Evolutionary conservation across 2,797 vertebrate genomes (phyloP), one percentile per base, ranked within the genome.

Genomic region (Ceryle rudis): DNA sequence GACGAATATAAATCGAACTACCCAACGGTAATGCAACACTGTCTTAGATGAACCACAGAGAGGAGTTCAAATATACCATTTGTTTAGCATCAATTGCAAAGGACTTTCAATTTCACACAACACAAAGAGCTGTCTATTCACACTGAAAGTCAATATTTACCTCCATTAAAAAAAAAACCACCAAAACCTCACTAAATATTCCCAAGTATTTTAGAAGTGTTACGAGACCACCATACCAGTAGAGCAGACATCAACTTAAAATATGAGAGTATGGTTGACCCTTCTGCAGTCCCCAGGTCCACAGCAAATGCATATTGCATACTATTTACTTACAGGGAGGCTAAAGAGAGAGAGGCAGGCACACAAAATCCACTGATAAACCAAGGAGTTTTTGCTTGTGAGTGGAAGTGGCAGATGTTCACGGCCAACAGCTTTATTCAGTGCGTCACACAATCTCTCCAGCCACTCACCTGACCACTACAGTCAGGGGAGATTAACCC

Each of bases 381-480:
- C 12, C 9, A n/a, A 60, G 86, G 31, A 35, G 46, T 18, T 52
- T 80, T 89, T 58, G 6, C 19, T 42, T 51, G 12, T 29, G 49
- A 66, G 25, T 33, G 18, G 54, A 62, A 49, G 8, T 3, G 13
- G 13, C 1, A 2, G 70, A 78, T 0, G 0, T 5, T 25, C 23
- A 35, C n/a, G 28, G 46, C 1, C 1, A 69, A 71, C 41, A 80
- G 41, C 10, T 28, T 37, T 52, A 19, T 31, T 81, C 23, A 65
- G 16, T 3, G 7, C 49, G 28, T 8, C 3, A 0, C 2, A 5
- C 29, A 77, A 78, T 41, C 12, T 57, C 54, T 69, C 46, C 31
- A 58, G 41, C 41, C 35, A 19, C 23, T 39, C 33, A 13, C 33
- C n/a, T 37, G 58, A 66, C 42, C 49, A 79, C 54, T 78, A 46